phyloP scores from a whole-genome alignment of 1,140 invertebrate genomes.

The Polyergus mexicanus region DNA sequence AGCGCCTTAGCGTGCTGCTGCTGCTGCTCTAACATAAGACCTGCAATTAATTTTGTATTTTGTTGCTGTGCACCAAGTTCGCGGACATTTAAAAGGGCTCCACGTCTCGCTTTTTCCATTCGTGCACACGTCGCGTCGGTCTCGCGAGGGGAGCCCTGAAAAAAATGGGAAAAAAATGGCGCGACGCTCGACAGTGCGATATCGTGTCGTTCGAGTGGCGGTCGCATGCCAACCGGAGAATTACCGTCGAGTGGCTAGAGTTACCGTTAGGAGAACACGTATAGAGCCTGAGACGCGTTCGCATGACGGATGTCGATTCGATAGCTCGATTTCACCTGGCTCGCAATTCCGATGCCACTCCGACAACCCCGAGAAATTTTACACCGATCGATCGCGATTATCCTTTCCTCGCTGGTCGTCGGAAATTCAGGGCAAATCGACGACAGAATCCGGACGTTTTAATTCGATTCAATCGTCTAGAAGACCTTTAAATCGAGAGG shows the following conservation, averaged over 20 bases:
- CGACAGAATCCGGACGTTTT: neutral
- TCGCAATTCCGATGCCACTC: conserved; percentile 77
- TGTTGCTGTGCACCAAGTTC: conserved; percentile 37
- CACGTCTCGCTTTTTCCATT: conserved; percentile 57
- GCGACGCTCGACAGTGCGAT: conserved; percentile 69
- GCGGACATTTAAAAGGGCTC: conserved; percentile 56
- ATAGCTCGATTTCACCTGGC: conserved; percentile 82
- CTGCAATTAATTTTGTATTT: conserved; percentile 60
- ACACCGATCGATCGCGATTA: conserved; percentile 74
- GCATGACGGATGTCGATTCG: conserved; percentile 84
- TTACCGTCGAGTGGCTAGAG: conserved; percentile 81
- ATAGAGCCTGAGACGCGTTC: conserved; percentile 78
- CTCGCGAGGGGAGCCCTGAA: conserved; percentile 57
- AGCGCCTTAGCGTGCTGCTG: conserved; percentile 28
- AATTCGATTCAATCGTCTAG: conserved; percentile 4
- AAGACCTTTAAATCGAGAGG: neutral
- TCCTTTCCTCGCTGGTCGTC: conserved; percentile 41
- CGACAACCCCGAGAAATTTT: conserved; percentile 72
- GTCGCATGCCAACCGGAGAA: conserved; percentile 83
- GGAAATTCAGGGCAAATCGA: conserved; percentile 40
- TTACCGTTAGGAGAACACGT: conserved; percentile 77
- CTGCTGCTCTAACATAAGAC: conserved; percentile 6
- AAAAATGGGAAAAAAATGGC: conserved; percentile 60
- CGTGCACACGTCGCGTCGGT: conserved; percentile 62
- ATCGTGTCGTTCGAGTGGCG: conserved; percentile 82